Evolutionary conservation across 1,140 invertebrate species (phyloP), one percentile per base, ranked within the genome.

Genomic region (Patella vulgata): DNA sequence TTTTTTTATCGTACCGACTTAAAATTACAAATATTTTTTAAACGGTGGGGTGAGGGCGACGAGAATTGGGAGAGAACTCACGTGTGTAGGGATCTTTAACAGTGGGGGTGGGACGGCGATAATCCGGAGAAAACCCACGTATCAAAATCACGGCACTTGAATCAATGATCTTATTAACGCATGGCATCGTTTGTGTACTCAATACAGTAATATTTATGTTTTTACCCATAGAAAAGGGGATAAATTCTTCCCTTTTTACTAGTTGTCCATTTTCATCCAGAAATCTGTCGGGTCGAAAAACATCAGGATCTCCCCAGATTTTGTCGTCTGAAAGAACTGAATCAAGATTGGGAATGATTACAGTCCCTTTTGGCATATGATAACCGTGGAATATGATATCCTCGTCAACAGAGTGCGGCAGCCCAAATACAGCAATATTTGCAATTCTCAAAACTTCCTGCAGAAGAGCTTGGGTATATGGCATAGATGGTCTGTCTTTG

Each of bases 351-450:
- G n/a, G n/a, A n/a, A n/a, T n/a, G n/a, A n/a, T n/a, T n/a, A n/a
- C n/a, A n/a, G n/a, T n/a, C n/a, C n/a, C n/a, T n/a, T n/a, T n/a
- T n/a, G n/a, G n/a, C n/a, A n/a, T n/a, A n/a, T n/a, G n/a, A n/a
- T n/a, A n/a, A n/a, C n/a, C n/a, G n/a, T n/a, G n/a, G n/a, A n/a
- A n/a, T n/a, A n/a, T n/a, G n/a, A n/a, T n/a, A n/a, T n/a, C n/a
- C n/a, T n/a, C n/a, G n/a, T n/a, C n/a, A n/a, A n/a, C n/a, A n/a
- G n/a, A n/a, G n/a, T n/a, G n/a, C n/a, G n/a, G n/a, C n/a, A n/a
- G n/a, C n/a, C n/a, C n/a, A n/a, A n/a, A 93, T 89, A 83, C 94
- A 92, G 0, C 96, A 91, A 14, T 89, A 89, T 28, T 85, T 94
- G 93, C 0, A 91, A 87, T 2, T 90, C 84, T 9, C 89, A 90